Conservation (phyloP, 2,888 invertebrate species). For the Phragmatobia fuliginosa region DNA sequence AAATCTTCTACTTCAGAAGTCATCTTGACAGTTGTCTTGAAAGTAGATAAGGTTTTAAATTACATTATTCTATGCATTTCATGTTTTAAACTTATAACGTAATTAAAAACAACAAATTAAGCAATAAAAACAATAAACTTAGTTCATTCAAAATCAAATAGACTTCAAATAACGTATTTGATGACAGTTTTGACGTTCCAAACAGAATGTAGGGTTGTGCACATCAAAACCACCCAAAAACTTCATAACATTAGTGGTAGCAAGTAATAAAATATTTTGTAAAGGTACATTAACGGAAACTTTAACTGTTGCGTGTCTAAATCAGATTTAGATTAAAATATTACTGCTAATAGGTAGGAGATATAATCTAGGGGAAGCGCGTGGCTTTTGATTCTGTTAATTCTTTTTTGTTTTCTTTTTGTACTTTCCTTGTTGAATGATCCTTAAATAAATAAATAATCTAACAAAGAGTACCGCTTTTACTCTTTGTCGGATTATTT, state of each 20-base stretch:
- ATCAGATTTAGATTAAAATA: too few species aligned
- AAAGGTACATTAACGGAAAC: not conserved
- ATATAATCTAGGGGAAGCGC: too few species aligned
- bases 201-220: not conserved
- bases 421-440: too few species aligned
- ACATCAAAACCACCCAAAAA: too few species aligned
- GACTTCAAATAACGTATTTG: conserved; percentile 45
- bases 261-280: too few species aligned
- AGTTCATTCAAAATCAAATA: conserved; percentile 27
- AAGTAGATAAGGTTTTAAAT: conserved; percentile 38
- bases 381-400: too few species aligned
- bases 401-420: too few species aligned
- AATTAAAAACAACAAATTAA: conserved; percentile 7
- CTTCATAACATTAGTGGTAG: too few species aligned
- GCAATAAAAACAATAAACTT: conserved; percentile 1
- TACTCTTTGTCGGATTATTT: too few species aligned
- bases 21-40: conserved; percentile 66
- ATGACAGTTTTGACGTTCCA: conserved; percentile 10
- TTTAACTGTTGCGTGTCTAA: not conserved
- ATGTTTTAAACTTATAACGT: not conserved
- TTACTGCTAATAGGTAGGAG: too few species aligned
- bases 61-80: conserved; percentile 19
- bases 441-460: too few species aligned
- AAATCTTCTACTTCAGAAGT: conserved; percentile 73
- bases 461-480: too few species aligned